A percentile compares a stretch with the other conserved stretches of the same genome.
Conservation (phyloP, 2,888 invertebrate species). For the Ganaspis brasiliensis region DNA sequence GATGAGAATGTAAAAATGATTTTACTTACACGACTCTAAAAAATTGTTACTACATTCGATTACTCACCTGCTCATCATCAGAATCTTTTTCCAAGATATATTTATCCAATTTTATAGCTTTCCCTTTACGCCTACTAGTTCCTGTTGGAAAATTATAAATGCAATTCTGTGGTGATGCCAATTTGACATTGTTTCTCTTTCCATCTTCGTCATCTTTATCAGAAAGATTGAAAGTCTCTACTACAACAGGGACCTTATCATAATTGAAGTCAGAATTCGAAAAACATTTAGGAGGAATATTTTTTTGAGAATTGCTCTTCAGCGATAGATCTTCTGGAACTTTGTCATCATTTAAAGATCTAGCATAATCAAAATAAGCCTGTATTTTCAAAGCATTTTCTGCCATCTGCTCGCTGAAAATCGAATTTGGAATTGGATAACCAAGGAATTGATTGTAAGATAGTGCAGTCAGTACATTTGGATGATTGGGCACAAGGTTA, state of each 20-base stretch:
- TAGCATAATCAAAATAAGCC: constrained; percentile 3
- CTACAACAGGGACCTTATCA: neutral
- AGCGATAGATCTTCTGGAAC: constrained; percentile 11
- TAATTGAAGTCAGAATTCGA: neutral
- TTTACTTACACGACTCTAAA: too few relatives aligned
- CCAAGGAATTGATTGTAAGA: constrained; percentile 62
- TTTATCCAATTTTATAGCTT: constrained; percentile 90
- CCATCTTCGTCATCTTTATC: constrained; percentile 74
- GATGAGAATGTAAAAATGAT: too few relatives aligned
- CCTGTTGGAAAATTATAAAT: too few relatives aligned
- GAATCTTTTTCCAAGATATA: constrained; percentile 80
- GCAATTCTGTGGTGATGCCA: constrained; percentile 79
- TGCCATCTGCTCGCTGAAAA: constrained; percentile 36
- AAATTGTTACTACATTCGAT: too few relatives aligned
- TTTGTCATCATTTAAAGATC: neutral
- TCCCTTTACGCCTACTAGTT: constrained; percentile 90
- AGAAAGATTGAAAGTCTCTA: neutral
- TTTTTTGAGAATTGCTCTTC: neutral
- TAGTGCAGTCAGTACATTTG: constrained; percentile 75
- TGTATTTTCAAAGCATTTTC: neutral
- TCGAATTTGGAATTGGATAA: constrained; percentile 56
- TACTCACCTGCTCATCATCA: constrained; percentile 75
- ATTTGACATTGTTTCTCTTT: constrained; percentile 70
- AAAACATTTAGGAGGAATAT: neutral
- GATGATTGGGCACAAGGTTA: neutral